These are phyloP conservation scores for Trialeurodes vaporariorum DNA, from an alignment of 1,140 invertebrate species.

Conservation along the genomic window DNA sequence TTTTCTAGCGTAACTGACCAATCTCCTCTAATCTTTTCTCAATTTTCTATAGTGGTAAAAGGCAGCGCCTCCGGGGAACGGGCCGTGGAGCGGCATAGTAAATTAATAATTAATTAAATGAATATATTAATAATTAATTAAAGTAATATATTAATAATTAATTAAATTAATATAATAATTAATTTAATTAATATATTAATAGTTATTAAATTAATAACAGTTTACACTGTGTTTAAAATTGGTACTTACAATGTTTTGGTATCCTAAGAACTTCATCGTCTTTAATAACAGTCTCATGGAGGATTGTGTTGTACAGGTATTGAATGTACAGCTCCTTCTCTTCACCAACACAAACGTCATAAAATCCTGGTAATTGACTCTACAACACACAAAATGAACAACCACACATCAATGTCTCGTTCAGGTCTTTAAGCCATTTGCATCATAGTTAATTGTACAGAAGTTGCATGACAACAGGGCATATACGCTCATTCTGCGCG, in stretches of 20 bases:
- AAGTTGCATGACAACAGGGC: not conserved
- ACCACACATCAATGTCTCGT: too few species aligned
- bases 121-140: not conserved
- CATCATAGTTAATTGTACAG: not conserved
- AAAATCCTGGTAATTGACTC: constrained; percentile 92
- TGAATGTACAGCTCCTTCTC: constrained; percentile 77
- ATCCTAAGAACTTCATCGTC: constrained; percentile 68
- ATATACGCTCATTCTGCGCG: too few species aligned
- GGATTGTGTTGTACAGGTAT: constrained; percentile 69
- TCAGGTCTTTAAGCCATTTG: constrained; percentile 18
- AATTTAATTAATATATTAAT: constrained; percentile 6
- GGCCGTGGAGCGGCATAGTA: too few species aligned
- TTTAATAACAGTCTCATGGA: constrained; percentile 64
- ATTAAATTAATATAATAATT: constrained; percentile 6
- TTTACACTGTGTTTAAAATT: not conserved
- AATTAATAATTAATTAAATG: too few species aligned
- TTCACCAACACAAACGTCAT: constrained; percentile 88
- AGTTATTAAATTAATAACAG: constrained; percentile 2
- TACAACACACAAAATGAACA: too few species aligned
- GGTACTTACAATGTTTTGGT: constrained; percentile 52
- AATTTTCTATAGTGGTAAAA: too few species aligned
- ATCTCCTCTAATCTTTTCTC: too few species aligned
- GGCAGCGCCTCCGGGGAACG: too few species aligned
- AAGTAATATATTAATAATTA: constrained; percentile 1
- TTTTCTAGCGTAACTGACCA: too few species aligned